These are phyloP conservation scores for Rhabditoides inermis DNA, from an alignment of 2,888 invertebrate species.

Conservation along the genomic window DNA sequence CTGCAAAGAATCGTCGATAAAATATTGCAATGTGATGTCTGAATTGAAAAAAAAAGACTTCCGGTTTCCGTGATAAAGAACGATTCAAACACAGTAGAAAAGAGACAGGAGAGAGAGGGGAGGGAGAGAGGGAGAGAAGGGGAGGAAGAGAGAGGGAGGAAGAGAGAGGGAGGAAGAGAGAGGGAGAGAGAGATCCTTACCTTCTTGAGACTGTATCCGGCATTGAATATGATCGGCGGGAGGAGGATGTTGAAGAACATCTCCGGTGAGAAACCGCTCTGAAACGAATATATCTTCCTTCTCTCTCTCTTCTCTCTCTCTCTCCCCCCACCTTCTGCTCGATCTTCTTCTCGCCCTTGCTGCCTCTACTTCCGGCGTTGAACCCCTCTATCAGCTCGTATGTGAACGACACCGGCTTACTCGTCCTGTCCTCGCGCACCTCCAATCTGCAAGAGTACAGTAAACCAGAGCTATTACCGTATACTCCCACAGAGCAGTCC, in stretches of 20 bases:
- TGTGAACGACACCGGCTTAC: constrained; percentile 26
- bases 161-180: too few species aligned
- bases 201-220: constrained; percentile 95
- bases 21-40: too few species aligned
- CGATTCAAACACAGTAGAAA: too few species aligned
- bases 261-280: constrained; percentile 71
- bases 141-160: too few species aligned
- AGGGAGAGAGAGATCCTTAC: too few species aligned
- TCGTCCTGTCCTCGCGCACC: constrained; percentile 9
- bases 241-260: constrained; percentile 91
- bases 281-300: not conserved
- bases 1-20: too few species aligned
- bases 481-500: too few species aligned
- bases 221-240: constrained; percentile 97
- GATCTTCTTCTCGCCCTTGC: constrained; percentile 68
- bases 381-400: constrained; percentile 63
- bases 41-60: too few species aligned
- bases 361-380: constrained; percentile 59
- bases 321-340: constrained; percentile 69
- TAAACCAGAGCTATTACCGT: too few species aligned
- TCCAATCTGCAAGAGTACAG: constrained; percentile 22
- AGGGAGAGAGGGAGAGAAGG: too few species aligned
- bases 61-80: too few species aligned
- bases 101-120: too few species aligned
- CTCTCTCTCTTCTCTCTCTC: not conserved